Base-by-base conservation (phyloP, 2,888 invertebrate genomes). In the Chaetogeoica ovagalla region DNA sequence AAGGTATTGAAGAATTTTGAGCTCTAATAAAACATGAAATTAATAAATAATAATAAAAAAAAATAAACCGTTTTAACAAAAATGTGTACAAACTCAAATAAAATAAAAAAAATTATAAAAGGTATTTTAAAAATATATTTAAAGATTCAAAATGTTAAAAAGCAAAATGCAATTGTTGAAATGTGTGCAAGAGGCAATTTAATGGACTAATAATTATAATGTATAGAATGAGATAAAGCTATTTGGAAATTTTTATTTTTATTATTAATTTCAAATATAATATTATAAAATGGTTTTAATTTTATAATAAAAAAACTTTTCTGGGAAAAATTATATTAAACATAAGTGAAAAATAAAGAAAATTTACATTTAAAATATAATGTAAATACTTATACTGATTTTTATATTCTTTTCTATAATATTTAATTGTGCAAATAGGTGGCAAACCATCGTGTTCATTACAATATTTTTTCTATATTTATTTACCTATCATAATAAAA, bases 1-100 rank as follows among this genome's bases (percentile, higher is more conserved):
- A 21, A 69, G 79, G 71, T 57, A 60, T 8, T 69, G 77, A 55
- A 79, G 79, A 71, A 79, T 65, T 79, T 71, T 71, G 79, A 71
- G 43, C 21, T 79, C 79, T 79, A 79, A 70, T 70, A 57, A 79
- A 71, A 77, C 65, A 77, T 37, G 21, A 52, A 77, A 76, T 43
- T 37, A 62, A 76, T 17, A 71, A 48, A 73, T 65, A 72, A 66
- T 15, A 68, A 68, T 30, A 48, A 13, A 30, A 30, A 4, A 71
- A 65, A 7, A 66, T 59, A 75, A 68, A 60, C 11, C 52, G 69
- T 68, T 30, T n/a, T 15, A 76, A n/a, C 37, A 60, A 73, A 62
- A 48, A 23, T 23, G 37, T 69, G 17, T 74, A 65, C n/a, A 59
- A 68, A 66, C 65, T 66, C 43, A 59, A 57, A 75, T 43, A 5